Percentiles rank a stretch among this genome's conserved stretches.
Conservation (phyloP, 2,888 invertebrate species). For the Caprella mutica region DNA sequence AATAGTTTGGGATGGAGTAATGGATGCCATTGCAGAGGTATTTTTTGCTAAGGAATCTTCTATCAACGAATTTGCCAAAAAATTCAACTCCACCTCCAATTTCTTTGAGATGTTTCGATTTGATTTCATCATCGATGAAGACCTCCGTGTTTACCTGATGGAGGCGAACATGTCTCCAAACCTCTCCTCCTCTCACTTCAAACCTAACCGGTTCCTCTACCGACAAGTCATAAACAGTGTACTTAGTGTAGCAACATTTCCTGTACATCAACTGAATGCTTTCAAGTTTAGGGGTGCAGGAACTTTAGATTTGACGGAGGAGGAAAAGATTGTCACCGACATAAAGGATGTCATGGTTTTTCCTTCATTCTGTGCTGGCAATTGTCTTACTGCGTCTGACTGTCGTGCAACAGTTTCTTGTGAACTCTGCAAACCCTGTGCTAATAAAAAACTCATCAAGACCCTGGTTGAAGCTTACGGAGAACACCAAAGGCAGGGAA, state of each 20-base stretch:
- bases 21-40: constrained; percentile 57
- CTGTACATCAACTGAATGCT: neutral
- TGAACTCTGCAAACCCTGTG: constrained; percentile 64
- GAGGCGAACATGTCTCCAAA: constrained; percentile 99
- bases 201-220: constrained; percentile 71
- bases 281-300: constrained; percentile 1
- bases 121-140: constrained; percentile 80
- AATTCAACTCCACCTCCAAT: constrained; percentile 46
- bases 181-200: constrained; percentile 81
- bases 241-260: constrained; percentile 64
- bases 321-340: constrained; percentile 56
- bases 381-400: constrained; percentile 39
- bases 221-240: constrained; percentile 82
- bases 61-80: constrained; percentile 48
- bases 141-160: constrained; percentile 72
- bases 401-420: constrained; percentile 61
- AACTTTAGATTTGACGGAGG: constrained; percentile 36
- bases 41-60: constrained; percentile 56
- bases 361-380: constrained; percentile 52
- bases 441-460: constrained; percentile 49
- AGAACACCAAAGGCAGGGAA: constrained; percentile 68
- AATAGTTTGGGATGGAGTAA: constrained; percentile 66
- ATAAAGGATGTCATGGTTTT: constrained; percentile 68
- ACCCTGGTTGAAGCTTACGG: constrained; percentile 56
- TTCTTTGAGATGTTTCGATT: constrained; percentile 94